Base-by-base conservation (phyloP, 2,797 vertebrate genomes). In the Trachops cirrhosus region DNA sequence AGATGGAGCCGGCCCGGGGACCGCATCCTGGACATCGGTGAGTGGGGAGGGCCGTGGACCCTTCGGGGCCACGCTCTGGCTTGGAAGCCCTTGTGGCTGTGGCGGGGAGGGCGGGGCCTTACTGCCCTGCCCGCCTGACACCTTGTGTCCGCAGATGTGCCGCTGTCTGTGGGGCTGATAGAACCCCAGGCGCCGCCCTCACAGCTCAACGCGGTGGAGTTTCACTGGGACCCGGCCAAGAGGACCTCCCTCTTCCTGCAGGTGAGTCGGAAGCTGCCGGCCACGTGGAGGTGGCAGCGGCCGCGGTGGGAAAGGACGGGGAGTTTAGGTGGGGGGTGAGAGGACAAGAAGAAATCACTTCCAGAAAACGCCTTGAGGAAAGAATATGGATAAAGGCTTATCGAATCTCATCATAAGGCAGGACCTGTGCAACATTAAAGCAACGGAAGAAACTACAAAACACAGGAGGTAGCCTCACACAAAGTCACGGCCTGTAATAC, bases 1-100 rank as follows among this genome's bases (percentile, higher is more conserved):
- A 98, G 98, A 96, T 99, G 99, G 98, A 99, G 99, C 97, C 98
- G 98, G 73, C 99, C 99, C 0, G 98, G 99, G 10, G 99, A 99
- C 97, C 98, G 98, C 96, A 98, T 99, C 97, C 98, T 99, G 92
- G 99, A 99, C 97, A 98, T 99, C 9, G 98, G 99, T 99, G 98
- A 97, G 93, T 3, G 29, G 41, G 19, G 19, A 50, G 73, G 37
- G 10, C 1, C 14, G 0, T 10, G 54, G 41, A 37, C 21, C 8
- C 19, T 9, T 39, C 1, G 5, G 9, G 75, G 18, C 41, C 9
- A 5, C 29, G 29, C 9, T 37, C 41, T 67, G 37, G 9, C 22
- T 77, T 16, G 22, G n/a, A 46, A 78, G 70, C 9, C 39, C 32
- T 46, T 44, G 32, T 16, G 41, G 62, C 21, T 4, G n/a, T n/a